These are phyloP conservation scores for Drosophila suboccidentalis DNA, from an alignment of 2,888 invertebrate species.

Conservation along the genomic window DNA sequence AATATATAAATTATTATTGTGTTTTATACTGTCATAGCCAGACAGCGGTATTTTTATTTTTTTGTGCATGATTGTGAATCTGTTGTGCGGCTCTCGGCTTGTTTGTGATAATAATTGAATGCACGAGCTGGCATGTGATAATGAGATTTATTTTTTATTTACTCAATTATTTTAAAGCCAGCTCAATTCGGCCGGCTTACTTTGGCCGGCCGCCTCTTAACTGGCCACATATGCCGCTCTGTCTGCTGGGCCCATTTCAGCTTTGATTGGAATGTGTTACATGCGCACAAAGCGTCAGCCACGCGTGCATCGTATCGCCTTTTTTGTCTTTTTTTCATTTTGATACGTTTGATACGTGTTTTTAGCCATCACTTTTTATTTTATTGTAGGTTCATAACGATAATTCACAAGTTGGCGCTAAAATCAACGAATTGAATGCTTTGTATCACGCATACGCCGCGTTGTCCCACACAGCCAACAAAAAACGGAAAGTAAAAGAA, in stretches of 20 bases:
- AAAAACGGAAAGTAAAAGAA: neutral
- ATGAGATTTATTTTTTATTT: constrained; percentile 78
- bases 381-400: constrained; percentile 34
- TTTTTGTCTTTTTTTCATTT: neutral
- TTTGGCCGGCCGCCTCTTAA: constrained; percentile 9
- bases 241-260: constrained; percentile 37
- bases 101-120: constrained; percentile 72
- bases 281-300: constrained; percentile 7
- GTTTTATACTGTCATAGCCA: constrained; percentile 20
- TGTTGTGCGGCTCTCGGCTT: constrained; percentile 19
- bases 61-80: constrained; percentile 11
- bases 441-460: constrained; percentile 51
- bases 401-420: constrained; percentile 59
- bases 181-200: constrained; percentile 19
- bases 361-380: constrained; percentile 18
- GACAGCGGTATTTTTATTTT: constrained; percentile 7
- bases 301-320: constrained; percentile 33
- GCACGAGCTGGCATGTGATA: constrained; percentile 77
- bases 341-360: constrained; percentile 7
- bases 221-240: constrained; percentile 22
- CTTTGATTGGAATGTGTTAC: constrained; percentile 10
- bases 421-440: constrained; percentile 38
- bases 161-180: constrained; percentile 62
- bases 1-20: constrained; percentile 34
- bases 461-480: constrained; percentile 18